Evolutionary conservation across 1,140 invertebrate species (phyloP).

Genomic region (Platyscapa corneri): DNA sequence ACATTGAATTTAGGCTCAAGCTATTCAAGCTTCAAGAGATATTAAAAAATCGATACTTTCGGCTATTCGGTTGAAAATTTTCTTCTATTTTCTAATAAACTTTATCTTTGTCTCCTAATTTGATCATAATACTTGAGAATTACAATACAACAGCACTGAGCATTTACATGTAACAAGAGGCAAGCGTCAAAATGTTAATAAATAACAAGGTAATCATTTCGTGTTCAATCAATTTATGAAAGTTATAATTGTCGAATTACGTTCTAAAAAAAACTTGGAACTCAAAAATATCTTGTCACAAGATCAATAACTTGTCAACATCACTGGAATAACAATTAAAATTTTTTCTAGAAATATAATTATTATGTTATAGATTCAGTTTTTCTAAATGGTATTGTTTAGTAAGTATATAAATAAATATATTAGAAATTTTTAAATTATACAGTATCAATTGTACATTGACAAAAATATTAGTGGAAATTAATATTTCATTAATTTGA

Average conservation of each 20-base stretch:
- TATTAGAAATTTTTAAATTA: conserved; percentile 52
- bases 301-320: conserved; percentile 39
- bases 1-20: conserved; percentile 39
- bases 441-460: conserved; percentile 50
- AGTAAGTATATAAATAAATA: conserved; percentile 48
- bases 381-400: conserved; percentile 50
- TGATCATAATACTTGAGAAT: conserved; percentile 30
- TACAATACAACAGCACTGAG: conserved; percentile 33
- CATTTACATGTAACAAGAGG: conserved; percentile 47
- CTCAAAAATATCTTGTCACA: conserved; percentile 37
- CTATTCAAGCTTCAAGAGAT: conserved; percentile 35
- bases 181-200: conserved; percentile 45
- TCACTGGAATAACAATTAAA: conserved; percentile 26
- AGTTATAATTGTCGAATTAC: conserved; percentile 36
- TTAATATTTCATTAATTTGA: conserved; percentile 39
- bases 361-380: conserved; percentile 48
- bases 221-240: conserved; percentile 43
- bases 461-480: conserved; percentile 28
- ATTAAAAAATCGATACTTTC: conserved; percentile 37
- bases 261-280: conserved; percentile 5
- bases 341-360: conserved; percentile 44
- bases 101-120: conserved; percentile 41
- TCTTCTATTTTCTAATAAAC: conserved; percentile 31
- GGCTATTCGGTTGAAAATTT: conserved; percentile 19
- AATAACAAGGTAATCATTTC: conserved; percentile 46